Base-by-base conservation (phyloP, 2,797 vertebrate genomes). In the Argentina silus region DNA sequence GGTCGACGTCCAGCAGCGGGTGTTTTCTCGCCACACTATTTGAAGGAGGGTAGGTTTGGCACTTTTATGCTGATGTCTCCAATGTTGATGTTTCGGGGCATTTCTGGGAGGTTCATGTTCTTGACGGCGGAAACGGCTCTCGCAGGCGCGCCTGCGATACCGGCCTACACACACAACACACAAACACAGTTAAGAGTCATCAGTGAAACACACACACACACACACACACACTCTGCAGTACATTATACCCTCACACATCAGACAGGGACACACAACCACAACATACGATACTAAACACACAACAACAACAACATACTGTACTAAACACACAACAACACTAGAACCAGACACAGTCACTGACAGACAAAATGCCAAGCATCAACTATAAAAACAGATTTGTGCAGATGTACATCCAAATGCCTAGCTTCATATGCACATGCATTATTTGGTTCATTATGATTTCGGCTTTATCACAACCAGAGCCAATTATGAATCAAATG, bases 21-120 rank as follows among this genome's bases (percentile, higher is more conserved):
- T 83, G 86, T 72, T 51, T 86, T 19, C 59, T 0, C 90, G 82
- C 90, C 27, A 95, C 93, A 91, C 95, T 98, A 99, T 94, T 98
- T 99, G 95, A 99, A 99, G 90, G 97, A 98, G 82, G 98, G 96
- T 89, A 99, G 94, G 93, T 99, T 99, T 98, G 98, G 97, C 95
- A 98, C 97, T 98, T 99, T 99, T 94, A 99, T 99, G 96, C 97
- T 98, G 96, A 98, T 99, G 95, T 99, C 97, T 92, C 98, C 97
- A 92, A 98, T 99, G 95, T 98, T 98, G 95, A 99, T 99, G 96
- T 99, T 99, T 95, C 97, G 96, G 94, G 98, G 97, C 92, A 99
- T 99, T 94, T 99, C 98, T 83, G 97, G 98, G 82, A 99, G 96
- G 88, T 99, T 99, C 97, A 99, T 99, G 95, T 98, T 99, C 96